These are phyloP conservation scores for Lamellibrachia luymesi DNA, from an alignment of 1,140 invertebrate genomes.

Conservation along the genomic window DNA sequence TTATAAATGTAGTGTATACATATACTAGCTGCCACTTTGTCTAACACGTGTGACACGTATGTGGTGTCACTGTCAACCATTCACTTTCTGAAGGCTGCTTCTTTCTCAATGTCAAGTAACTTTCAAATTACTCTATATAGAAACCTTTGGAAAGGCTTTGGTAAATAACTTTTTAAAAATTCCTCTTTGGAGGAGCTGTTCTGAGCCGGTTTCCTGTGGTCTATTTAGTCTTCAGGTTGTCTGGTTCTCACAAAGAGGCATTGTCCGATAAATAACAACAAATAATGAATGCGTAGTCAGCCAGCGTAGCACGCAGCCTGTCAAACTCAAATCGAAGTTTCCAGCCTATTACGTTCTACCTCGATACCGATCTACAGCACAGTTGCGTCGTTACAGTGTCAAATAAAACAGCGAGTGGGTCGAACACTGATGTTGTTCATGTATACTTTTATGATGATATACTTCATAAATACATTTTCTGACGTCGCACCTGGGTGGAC, in stretches of 20 bases:
- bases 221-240: neutral
- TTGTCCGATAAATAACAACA: neutral
- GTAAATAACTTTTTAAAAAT: neutral
- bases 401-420: neutral
- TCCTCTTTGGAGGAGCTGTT: neutral
- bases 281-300: neutral
- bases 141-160: neutral
- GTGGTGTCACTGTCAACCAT: neutral
- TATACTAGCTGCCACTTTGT: neutral
- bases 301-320: neutral
- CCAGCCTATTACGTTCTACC: neutral
- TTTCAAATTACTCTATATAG: neutral
- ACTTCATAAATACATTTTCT: neutral
- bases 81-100: neutral
- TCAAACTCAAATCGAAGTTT: neutral
- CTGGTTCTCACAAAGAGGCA: neutral
- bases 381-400: neutral
- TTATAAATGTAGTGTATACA: neutral
- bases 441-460: neutral
- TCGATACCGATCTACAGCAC: neutral
- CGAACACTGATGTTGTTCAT: neutral
- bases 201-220: neutral
- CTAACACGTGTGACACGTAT: neutral
- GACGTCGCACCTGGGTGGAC: slow-evolving; percentile 1
- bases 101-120: neutral